Evolutionary conservation across 92 coral and sea anemone species (phyloP), one percentile per base, ranked within the genome.

Genomic region (Isaurus tuberculatus): DNA sequence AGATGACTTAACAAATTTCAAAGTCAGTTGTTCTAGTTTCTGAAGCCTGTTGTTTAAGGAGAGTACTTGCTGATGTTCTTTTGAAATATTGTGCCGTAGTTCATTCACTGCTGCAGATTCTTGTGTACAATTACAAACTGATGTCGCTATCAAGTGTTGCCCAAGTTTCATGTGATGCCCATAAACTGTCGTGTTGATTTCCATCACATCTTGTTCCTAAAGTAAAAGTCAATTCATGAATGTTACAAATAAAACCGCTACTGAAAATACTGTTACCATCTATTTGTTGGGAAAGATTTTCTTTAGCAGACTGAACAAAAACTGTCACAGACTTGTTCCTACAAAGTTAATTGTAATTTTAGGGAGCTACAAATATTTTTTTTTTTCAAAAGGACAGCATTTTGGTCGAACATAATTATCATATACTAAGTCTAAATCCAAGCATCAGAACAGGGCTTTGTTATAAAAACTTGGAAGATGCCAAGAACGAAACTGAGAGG

Each of bases 161-260:
- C 25, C 51, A 57, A 77, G 82, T 28, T 43, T 77, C 15, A 36
- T 13, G 7, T 34, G 70, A 43, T 77, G 82, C 8, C 70, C 70
- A 77, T 77, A 36, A 14, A 77, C 70, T 5, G 82, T 77, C 33
- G 25, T 77, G 69, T 77, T 77, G 34, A 77, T 77, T 40, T 77
- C 30, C 22, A 9, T 32, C 49, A 77, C 33, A 60, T 77, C 34
- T 61, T 55, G 22, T 36, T 77, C 82, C 82, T 77, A 43, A 2
- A n/a, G 36, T 33, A 33, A 15, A 36, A 77, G 26, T 22, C 23
- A 13, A 22, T 3, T 11, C n/a, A 36, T n/a, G n/a, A n/a, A n/a
- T n/a, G 22, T 5, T 2, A 32, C 23, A 6, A 3, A 42, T 27
- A 42, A 19, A 15, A 22, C 25, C 63, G 14, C 5, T 1, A 55